These are phyloP conservation scores for Megaustenia siamemsis DNA, from an alignment of 2,888 invertebrate genomes.

Conservation along the genomic window DNA sequence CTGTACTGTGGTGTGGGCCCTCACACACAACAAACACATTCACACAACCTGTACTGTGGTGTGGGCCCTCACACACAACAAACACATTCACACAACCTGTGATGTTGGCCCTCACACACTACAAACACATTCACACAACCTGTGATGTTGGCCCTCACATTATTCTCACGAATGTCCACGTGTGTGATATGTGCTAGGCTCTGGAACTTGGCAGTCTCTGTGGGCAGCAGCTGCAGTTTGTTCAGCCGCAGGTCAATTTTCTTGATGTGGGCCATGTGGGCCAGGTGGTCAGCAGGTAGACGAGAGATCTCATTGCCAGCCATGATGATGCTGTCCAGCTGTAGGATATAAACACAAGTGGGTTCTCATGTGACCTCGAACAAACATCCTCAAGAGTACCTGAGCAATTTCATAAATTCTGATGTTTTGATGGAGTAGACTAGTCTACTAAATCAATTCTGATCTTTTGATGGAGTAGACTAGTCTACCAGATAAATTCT, in stretches of 20 bases:
- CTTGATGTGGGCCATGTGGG: constrained; percentile 76
- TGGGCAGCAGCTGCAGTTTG: constrained; percentile 73
- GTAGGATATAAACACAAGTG: constrained; percentile 57
- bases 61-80: too few species aligned
- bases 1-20: too few species aligned
- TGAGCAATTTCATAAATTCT: too few species aligned
- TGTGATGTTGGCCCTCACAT: constrained; percentile 37
- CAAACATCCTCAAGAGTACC: too few species aligned
- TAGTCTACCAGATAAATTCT: too few species aligned
- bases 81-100: background rate
- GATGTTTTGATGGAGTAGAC: too few species aligned
- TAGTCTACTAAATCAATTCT: too few species aligned
- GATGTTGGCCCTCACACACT: too few species aligned
- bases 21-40: background rate
- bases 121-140: constrained; percentile 81
- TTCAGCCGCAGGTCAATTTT: constrained; percentile 80
- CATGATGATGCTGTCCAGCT: constrained; percentile 78
- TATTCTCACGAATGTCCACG: constrained; percentile 80
- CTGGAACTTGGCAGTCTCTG: constrained; percentile 77
- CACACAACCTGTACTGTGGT: background rate
- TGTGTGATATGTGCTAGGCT: constrained; percentile 79
- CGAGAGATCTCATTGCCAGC: constrained; percentile 78
- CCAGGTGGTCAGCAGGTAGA: constrained; percentile 76
- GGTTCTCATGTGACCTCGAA: too few species aligned
- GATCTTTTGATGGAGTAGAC: too few species aligned